Percentiles rank a stretch among this genome's conserved stretches.
These are phyloP conservation scores for Notothenia coriiceps DNA, from an alignment of 2,113 vertebrate species.

Conservation along the genomic window DNA sequence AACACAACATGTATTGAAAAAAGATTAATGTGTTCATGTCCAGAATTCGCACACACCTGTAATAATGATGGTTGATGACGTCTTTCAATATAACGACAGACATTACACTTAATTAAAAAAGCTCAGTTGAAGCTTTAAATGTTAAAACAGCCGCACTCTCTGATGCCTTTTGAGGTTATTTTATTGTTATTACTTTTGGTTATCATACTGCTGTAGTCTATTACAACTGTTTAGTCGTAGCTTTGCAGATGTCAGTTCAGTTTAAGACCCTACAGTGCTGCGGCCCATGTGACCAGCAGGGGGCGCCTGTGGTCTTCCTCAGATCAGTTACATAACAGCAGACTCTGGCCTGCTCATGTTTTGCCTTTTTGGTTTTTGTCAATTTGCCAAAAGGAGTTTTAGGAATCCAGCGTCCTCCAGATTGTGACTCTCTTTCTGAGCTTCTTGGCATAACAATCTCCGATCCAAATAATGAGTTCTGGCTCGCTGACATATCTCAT, in stretches of 20 bases:
- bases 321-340: conserved; percentile 53
- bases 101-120: too few species aligned
- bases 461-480: conserved; percentile 19
- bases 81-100: too few species aligned
- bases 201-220: too few species aligned
- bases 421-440: conserved; percentile 35
- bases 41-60: too few species aligned
- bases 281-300: conserved; percentile 52
- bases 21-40: too few species aligned
- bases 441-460: conserved; percentile 17
- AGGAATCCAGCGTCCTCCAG: conserved; percentile 31
- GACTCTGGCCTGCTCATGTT: conserved; percentile 41
- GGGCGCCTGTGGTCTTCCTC: conserved; percentile 43
- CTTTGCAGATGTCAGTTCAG: conserved; percentile 1
- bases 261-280: background rate
- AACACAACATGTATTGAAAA: too few species aligned
- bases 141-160: too few species aligned
- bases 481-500: background rate
- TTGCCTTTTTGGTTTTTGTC: conserved; percentile 53
- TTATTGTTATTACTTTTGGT: too few species aligned
- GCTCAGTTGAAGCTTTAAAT: too few species aligned
- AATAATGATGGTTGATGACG: too few species aligned
- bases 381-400: conserved; percentile 36
- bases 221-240: too few species aligned
- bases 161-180: too few species aligned